A percentile compares a stretch with the other conserved stretches of the same genome.
phyloP scores from a whole-genome alignment of 2,888 invertebrate genomes.

The Cryptophagus acutangulus region DNA sequence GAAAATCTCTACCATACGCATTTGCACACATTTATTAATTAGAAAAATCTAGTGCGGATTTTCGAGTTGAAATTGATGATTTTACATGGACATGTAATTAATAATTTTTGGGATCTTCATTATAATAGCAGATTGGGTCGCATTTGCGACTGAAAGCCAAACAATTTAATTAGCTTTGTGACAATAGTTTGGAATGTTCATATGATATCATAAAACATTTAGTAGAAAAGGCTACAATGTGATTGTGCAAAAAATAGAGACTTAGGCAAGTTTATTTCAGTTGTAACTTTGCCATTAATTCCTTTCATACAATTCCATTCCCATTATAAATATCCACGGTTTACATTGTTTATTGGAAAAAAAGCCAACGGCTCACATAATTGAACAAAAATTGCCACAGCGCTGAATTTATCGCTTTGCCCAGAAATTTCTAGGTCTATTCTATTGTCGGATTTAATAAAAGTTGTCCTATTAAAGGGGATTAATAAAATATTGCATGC shows the following conservation, averaged over 20 bases:
- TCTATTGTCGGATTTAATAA: conserved; percentile 1
- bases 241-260: background rate
- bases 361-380: conserved; percentile 1
- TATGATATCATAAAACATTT: conserved; percentile 1
- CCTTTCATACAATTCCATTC: conserved; percentile 2
- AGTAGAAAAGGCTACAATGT: too few relatives aligned
- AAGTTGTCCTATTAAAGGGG: background rate
- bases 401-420: conserved; percentile 1
- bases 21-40: too few relatives aligned
- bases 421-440: background rate
- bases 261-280: background rate
- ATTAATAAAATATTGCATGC: background rate
- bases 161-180: too few relatives aligned
- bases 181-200: too few relatives aligned
- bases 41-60: too few relatives aligned
- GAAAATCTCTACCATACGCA: too few relatives aligned
- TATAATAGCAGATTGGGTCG: too few relatives aligned
- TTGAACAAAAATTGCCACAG: conserved; percentile 1
- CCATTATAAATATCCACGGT: background rate
- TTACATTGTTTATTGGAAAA: conserved; percentile 1
- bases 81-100: too few relatives aligned
- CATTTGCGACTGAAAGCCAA: too few relatives aligned
- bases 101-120: too few relatives aligned
- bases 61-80: too few relatives aligned
- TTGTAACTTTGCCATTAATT: conserved; percentile 1